These are phyloP conservation scores for Picathartes gymnocephalus DNA, from an alignment of 2,113 vertebrate genomes.

Conservation along the genomic window DNA sequence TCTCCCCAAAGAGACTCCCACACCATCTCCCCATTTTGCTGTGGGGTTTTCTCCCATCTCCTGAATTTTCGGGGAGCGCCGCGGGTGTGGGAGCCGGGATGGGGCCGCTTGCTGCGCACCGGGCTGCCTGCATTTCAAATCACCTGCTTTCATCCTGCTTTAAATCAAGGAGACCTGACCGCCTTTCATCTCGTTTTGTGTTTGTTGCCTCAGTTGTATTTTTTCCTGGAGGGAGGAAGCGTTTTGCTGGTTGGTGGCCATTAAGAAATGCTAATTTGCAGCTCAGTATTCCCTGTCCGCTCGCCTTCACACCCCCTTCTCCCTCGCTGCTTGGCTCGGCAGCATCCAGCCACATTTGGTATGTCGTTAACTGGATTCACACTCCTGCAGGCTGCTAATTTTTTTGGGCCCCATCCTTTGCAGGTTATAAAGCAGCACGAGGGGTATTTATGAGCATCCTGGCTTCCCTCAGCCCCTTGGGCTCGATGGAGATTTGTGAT, in stretches of 20 bases:
- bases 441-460: not conserved
- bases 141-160: not conserved
- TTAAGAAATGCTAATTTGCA: conserved; percentile 41
- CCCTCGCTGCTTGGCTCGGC: not conserved
- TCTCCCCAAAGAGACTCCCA: not conserved
- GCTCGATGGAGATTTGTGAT: not conserved
- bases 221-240: not conserved
- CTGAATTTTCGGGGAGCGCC: accelerated
- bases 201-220: not conserved
- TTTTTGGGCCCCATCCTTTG: not conserved
- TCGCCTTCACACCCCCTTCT: not conserved
- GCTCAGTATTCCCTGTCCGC: not conserved
- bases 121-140: not conserved
- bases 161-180: not conserved
- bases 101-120: accelerated
- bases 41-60: not conserved
- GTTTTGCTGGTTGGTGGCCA: not conserved
- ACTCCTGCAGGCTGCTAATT: conserved; percentile 15
- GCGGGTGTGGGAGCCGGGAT: not conserved
- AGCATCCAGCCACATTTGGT: not conserved
- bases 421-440: not conserved
- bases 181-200: not conserved
- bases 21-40: not conserved
- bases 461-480: not conserved
- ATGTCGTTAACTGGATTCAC: conserved; percentile 22